Conservation (phyloP, 1,140 invertebrate species). For the Drosophila tristis region DNA sequence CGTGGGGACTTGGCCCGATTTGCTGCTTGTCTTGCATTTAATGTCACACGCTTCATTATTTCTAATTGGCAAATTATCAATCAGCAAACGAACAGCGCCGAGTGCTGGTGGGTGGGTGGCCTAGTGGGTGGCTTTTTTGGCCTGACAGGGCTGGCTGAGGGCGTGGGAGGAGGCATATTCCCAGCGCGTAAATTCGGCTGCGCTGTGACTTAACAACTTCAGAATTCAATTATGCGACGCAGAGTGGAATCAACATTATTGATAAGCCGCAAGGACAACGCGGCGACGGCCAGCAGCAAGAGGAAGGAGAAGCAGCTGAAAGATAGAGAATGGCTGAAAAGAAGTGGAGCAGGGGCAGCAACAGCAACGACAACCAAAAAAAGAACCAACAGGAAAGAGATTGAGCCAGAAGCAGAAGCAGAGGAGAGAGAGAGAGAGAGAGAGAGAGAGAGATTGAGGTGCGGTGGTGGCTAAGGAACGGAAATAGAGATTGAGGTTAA, state of each 20-base stretch:
- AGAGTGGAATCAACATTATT: slow-evolving; percentile 83
- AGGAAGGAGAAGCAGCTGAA: slow-evolving; percentile 11
- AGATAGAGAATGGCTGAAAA: background rate
- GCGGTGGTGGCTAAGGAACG: too few species aligned
- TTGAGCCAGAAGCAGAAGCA: too few species aligned
- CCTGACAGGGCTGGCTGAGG: too few species aligned
- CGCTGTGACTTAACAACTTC: slow-evolving; percentile 79
- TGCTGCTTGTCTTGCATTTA: slow-evolving; percentile 81
- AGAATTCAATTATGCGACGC: slow-evolving; percentile 82
- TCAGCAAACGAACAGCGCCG: slow-evolving; percentile 60
- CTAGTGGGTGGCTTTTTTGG: background rate
- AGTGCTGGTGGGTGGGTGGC: too few species aligned
- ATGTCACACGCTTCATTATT: slow-evolving; percentile 83
- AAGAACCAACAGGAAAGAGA: too few species aligned
- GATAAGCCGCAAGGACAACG: slow-evolving; percentile 82
- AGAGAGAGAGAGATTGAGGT: too few species aligned
- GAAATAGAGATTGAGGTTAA: too few species aligned
- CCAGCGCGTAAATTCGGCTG: slow-evolving; percentile 76
- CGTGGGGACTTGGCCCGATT: slow-evolving; percentile 61
- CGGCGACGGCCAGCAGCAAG: slow-evolving; percentile 13
- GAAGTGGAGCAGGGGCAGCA: background rate
- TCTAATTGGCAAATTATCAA: slow-evolving; percentile 83
- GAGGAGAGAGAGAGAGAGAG: too few species aligned
- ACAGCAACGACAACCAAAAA: too few species aligned
- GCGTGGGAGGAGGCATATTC: slow-evolving; percentile 30